Evolutionary conservation across 2,797 vertebrate genomes (phyloP).

Genomic region (Takifugu ocellatus): DNA sequence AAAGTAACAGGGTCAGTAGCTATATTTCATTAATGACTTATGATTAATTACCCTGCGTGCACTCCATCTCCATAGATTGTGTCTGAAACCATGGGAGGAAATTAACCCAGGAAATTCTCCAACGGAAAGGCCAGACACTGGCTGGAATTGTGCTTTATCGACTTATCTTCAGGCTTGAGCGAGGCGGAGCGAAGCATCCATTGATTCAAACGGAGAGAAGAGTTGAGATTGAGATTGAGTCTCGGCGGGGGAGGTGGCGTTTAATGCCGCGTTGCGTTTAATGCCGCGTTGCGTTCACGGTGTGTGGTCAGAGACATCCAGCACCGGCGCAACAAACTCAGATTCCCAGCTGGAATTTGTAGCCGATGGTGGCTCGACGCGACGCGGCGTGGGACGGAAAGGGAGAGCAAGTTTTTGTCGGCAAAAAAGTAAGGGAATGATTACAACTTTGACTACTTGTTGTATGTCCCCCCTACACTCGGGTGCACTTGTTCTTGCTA

Average conservation of each 20-base stretch:
- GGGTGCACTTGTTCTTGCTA: conserved; percentile 40
- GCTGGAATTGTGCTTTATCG: conserved; percentile 7
- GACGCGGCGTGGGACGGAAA: conserved; percentile 3
- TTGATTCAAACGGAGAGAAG: conserved; percentile 38
- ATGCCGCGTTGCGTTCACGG: conserved; percentile 11
- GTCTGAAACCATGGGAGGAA: background rate
- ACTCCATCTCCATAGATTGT: conserved; percentile 14
- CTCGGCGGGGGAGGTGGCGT: conserved; percentile 61
- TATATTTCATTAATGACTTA: conserved; percentile 15
- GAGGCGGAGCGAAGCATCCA: conserved; percentile 72
- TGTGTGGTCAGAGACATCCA: no score
- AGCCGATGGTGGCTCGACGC: background rate
- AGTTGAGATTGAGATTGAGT: conserved; percentile 35
- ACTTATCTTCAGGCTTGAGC: conserved; percentile 29
- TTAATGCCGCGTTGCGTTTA: conserved; percentile 26
- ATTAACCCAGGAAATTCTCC: background rate
- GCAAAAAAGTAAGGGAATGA: conserved; percentile 57
- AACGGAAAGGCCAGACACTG: background rate
- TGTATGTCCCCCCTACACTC: background rate
- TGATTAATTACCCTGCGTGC: conserved; percentile 20
- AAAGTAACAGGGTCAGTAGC: conserved; percentile 32
- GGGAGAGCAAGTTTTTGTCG: conserved; percentile 28
- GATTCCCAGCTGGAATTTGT: background rate
- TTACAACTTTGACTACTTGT: conserved; percentile 20
- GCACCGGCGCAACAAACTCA: background rate